Evolutionary conservation across 2,113 vertebrate species (phyloP), one percentile per base, ranked within the genome.

Genomic region (Equus przewalskii): DNA sequence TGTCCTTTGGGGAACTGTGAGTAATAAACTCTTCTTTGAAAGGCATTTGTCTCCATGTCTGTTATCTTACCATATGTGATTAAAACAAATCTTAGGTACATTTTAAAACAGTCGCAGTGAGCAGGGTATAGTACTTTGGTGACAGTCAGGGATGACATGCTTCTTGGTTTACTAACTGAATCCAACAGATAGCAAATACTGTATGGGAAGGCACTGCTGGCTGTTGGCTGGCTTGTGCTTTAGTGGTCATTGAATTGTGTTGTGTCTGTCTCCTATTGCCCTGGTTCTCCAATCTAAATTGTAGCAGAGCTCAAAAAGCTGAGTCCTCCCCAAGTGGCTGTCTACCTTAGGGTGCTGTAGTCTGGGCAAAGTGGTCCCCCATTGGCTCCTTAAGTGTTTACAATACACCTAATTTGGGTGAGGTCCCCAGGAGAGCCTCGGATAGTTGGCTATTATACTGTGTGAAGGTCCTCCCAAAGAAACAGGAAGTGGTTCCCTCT

Each of bases 1-100:
- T 36, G 67, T 54, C 28, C 26, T 67, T 62, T 49, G 33, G 28
- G 54, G 16, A 89, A 75, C 21, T 54, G 16, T 87, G 30, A 89
- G 56, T 76, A 90, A 81, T 69, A 67, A 80, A 73, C 46, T 79
- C 51, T 95, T 78, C 33, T 85, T 92, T 85, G 44, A 85, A 89
- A 69, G n/a, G 51, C 3, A 46, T 1, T 80, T 89, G n/a, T 58
- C 41, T 86, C 60, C 6, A 12, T 9, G 30, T 75, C 19, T 28
- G 0, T 85, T 79, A 76, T 64, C 14, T 72, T 80, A 84, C 3
- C 62, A 78, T 73, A 92, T 24, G 11, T 62, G 49, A 92, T 67
- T 67, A 75, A 78, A 90, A 90, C 11, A 82, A 89, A 90, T 30
- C 13, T 41, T 18, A 24, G 64, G 51, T 49, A 28, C 26, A 70